Base-by-base conservation (phyloP, 2,888 invertebrate genomes). In the Elysia crispata region DNA sequence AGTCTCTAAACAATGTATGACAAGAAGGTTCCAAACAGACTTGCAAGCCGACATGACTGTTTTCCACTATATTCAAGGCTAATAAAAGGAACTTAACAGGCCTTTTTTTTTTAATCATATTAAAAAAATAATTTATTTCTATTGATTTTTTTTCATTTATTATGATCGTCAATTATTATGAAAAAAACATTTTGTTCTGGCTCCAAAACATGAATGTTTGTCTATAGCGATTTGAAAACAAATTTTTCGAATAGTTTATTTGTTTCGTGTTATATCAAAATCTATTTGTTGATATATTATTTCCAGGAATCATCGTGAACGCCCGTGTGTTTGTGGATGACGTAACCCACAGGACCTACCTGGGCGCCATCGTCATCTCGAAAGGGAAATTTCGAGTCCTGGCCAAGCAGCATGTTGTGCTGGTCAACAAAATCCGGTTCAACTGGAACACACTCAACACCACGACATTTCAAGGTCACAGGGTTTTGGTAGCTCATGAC, bases 251-350 rank as follows among this genome's bases (percentile, higher is more conserved):
- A 11, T 25, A 49, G 3, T 69, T 41, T 33, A 33, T 13, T 31
- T 69, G 33, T 31, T 60, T 60, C 41, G 18, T 76, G 31, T 64
- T 15, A 60, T 8, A 60, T 23, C 5, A 5, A 3, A 15, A 8
- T 11, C 8, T 28, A 23, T n/a, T n/a, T n/a, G n/a, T n/a, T n/a
- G n/a, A n/a, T n/a, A n/a, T n/a, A n/a, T n/a, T n/a, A n/a, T n/a
- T 23, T 73, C 3, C 70, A 84, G 84, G 82, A 30, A 73, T 84
- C 23, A 74, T 81, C 62, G 84, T 84, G 28, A 84, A 84, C 79
- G 84, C 83, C 8, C 82, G 80, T 6, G 73, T 83, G 13, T 76
- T 83, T 66, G 57, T 69, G 20, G 78, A 78, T 57, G 64, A 62
- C 69, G 30, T 76, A 30, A 81, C 83, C 20, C 57, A 66, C 57